Conservation (phyloP, 2,113 vertebrate genomes). For the Gymnobelideus leadbeateri region DNA sequence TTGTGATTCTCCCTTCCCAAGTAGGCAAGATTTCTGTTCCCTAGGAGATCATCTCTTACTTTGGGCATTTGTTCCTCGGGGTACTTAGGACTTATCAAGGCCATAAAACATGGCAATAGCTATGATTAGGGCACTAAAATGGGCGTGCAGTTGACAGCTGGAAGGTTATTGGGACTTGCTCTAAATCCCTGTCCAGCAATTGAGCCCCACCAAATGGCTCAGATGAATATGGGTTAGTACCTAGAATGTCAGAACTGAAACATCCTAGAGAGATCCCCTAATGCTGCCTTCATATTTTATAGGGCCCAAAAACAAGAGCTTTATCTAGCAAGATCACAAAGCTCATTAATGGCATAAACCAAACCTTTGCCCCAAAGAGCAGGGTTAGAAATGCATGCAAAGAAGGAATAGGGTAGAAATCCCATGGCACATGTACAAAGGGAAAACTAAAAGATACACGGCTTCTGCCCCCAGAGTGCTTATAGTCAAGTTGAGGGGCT, state of each 20-base stretch:
- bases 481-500: background rate
- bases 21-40: background rate
- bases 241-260: background rate
- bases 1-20: slow-evolving; percentile 67
- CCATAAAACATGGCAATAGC: background rate
- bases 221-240: background rate
- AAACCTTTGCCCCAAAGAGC: background rate
- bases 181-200: background rate
- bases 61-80: background rate
- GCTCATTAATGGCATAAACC: background rate
- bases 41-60: background rate
- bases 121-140: background rate
- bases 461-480: background rate
- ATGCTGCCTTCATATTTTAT: background rate
- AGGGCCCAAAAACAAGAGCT: background rate
- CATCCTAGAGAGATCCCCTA: background rate
- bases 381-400: background rate
- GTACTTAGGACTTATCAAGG: background rate
- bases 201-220: background rate
- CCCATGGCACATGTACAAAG: background rate
- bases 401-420: background rate
- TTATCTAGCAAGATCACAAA: background rate
- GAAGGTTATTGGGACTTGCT: background rate
- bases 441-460: background rate
- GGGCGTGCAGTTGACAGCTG: background rate